phyloP scores from a whole-genome alignment of 1,140 invertebrate genomes.

The Drosophila cardini region DNA sequence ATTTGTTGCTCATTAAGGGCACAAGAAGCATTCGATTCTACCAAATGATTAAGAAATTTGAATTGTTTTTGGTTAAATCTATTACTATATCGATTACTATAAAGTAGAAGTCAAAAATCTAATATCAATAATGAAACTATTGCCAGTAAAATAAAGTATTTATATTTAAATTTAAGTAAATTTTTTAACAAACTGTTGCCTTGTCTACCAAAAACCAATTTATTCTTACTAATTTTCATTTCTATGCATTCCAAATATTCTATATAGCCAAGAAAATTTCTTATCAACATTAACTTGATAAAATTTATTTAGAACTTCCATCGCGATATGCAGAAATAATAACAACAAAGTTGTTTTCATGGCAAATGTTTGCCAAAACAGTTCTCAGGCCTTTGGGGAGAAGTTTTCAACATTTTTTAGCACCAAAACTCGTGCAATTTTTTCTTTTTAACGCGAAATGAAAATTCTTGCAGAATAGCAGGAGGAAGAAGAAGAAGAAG shows the following conservation, averaged over 20 bases:
- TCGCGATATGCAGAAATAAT: constrained; percentile 10
- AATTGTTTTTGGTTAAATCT: too few species aligned
- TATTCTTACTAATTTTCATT: background rate
- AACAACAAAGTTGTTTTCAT: constrained; percentile 35
- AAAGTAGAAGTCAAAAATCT: too few species aligned
- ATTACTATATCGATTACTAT: too few species aligned
- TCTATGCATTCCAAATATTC: background rate
- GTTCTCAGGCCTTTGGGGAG: constrained; percentile 9
- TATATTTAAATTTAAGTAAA: too few species aligned
- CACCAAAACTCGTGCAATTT: constrained; percentile 53
- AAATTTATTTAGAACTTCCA: constrained; percentile 3
- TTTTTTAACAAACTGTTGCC: too few species aligned
- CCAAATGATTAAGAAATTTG: too few species aligned
- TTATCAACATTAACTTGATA: background rate
- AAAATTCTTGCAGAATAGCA: constrained; percentile 57
- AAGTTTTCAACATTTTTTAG: constrained; percentile 39
- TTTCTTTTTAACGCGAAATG: constrained; percentile 63
- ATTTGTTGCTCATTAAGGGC: too few species aligned
- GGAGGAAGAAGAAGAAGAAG: background rate
- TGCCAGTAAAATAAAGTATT: too few species aligned
- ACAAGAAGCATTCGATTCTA: too few species aligned
- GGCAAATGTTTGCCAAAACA: constrained; percentile 6
- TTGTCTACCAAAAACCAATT: background rate
- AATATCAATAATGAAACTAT: too few species aligned
- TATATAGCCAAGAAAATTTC: background rate